Evolutionary conservation across 2,888 invertebrate genomes (phyloP), one percentile per base, ranked within the genome.

Genomic region (Magallana nippona): DNA sequence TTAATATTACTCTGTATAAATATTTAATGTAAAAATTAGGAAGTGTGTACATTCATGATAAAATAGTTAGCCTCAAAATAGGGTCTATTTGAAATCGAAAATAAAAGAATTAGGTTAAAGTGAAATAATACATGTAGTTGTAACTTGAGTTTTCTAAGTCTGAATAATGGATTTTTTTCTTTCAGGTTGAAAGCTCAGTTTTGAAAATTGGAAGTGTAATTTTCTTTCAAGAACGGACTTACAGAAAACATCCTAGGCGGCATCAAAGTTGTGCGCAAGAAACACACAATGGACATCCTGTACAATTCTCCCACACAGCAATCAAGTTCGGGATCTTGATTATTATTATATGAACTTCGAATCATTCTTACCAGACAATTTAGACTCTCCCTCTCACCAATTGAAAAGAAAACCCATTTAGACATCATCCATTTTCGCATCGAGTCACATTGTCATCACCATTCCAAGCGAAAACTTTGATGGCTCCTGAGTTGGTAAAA

Each of bases 141-240:
- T 44, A 44, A 44, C 44, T 44, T 8, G 8, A 44, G 44, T 44
- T 44, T 44, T 44, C 5, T 44, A 44, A 44, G 44, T 10, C 5
- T 44, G 44, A 44, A 44, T 44, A 5, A 8, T 44, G 44, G 1
- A n/a, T 1, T 60, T 71, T 15, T 79, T 60, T n/a, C 27, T 82
- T 82, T 22, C 78, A 86, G 86, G 79, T 82, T 86, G 32, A 82
- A 80, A 44, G 86, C 84, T n/a, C 84, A 82, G 81, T 86, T 86
- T 81, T 83, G 84, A n/a, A 44, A 79, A 55, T 82, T 81, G 19
- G 79, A 77, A 77, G 83, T 86, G 27, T 81, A 84, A 32, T 55
- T 86, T 22, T 82, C 81, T 22, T 82, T 86, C 55, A 82, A 81
- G 32, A 81, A 78, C 56, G 86, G 82, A 79, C 63, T 78, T 17